Evolutionary conservation across 2,113 vertebrate genomes (phyloP).

Genomic region (Puffinus mauretanicus): DNA sequence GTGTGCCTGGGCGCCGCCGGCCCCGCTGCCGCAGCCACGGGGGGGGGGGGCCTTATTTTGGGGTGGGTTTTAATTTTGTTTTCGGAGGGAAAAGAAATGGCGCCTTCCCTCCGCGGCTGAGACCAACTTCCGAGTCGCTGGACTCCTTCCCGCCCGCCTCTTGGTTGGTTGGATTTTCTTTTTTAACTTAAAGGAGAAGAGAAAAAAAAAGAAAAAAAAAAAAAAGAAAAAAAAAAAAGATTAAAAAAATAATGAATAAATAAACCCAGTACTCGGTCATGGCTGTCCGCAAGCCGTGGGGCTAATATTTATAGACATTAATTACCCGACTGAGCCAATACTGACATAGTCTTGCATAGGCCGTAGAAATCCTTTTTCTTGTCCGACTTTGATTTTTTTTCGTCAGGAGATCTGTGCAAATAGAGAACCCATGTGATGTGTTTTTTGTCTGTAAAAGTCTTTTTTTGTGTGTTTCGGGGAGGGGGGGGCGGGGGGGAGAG

Average conservation of each 20-base stretch:
- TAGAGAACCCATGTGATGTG: slow-evolving; percentile 6
- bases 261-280: background rate
- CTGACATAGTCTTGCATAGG: slow-evolving; percentile 25
- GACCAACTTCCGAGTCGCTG: background rate
- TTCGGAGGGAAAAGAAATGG: background rate
- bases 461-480: background rate
- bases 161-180: background rate
- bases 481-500: background rate
- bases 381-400: background rate
- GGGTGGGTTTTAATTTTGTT: background rate
- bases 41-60: background rate
- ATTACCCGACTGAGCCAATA: slow-evolving; percentile 72
- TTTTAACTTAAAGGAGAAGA: background rate
- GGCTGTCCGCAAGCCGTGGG: background rate
- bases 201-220: background rate
- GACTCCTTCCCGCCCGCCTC: background rate
- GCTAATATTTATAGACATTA: slow-evolving; percentile 67
- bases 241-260: background rate
- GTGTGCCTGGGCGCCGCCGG: background rate
- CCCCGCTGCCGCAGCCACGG: background rate
- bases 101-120: background rate
- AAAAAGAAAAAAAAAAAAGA: background rate
- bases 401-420: slow-evolving; percentile 1
- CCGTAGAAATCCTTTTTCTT: background rate
- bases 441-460: slow-evolving; percentile 35